These are phyloP conservation scores for Acipenser ruthenus DNA, from an alignment of 2,797 vertebrate species.

Conservation along the genomic window DNA sequence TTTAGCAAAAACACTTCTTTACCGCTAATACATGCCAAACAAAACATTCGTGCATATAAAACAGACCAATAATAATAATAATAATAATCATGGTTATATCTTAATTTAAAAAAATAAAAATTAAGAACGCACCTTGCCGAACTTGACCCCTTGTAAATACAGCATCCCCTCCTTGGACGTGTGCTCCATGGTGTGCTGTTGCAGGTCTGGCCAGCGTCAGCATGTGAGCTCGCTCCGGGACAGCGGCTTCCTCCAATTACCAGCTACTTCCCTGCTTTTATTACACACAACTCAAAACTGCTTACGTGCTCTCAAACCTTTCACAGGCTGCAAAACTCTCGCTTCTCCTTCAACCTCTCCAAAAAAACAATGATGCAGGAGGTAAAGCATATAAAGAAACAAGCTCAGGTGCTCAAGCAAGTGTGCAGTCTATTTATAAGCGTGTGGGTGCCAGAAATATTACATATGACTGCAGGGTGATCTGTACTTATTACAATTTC, in stretches of 20 bases:
- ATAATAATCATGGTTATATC: no score
- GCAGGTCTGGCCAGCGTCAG: background rate
- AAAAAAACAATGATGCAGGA: background rate
- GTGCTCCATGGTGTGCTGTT: conserved; percentile 52
- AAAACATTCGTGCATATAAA: no score
- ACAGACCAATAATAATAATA: no score
- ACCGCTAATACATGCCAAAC: no score
- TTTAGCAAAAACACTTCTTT: no score
- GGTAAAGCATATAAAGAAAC: no score
- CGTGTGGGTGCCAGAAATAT: no score
- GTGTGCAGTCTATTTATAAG: no score
- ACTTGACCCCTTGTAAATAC: conserved; percentile 70
- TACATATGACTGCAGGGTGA: no score
- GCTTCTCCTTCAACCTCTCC: background rate
- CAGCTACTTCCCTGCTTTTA: background rate
- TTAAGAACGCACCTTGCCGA: conserved; percentile 72
- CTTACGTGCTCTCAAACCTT: background rate
- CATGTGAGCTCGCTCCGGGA: background rate
- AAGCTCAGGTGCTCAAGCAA: no score
- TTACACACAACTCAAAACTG: background rate
- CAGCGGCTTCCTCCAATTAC: background rate
- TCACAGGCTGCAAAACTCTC: no score
- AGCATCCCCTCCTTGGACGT: conserved; percentile 70
- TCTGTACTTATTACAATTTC: no score
- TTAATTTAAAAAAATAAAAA: background rate